Base-by-base conservation (phyloP, 2,888 invertebrate genomes). In the Lasiommata megera region DNA sequence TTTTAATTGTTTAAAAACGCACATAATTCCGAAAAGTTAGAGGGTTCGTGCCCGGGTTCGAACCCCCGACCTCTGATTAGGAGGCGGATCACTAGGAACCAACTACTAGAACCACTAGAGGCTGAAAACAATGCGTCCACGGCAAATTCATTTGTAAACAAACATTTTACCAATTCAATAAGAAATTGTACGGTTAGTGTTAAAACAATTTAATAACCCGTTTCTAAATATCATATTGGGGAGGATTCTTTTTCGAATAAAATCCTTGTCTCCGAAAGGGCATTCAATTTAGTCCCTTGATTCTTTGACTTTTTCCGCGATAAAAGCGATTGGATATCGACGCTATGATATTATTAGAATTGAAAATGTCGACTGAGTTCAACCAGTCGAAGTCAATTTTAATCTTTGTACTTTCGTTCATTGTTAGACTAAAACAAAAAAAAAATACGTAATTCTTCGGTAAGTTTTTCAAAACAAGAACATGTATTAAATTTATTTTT, bases 221-320 rank as follows among this genome's bases (percentile, higher is more conserved):
- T 16, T 41, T 54, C 40, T 40, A 54, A 44, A 57, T 50, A 37
- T 18, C 57, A 58, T 53, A 54, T 58, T 55, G 29, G 46, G 34
- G 44, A 53, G 28, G 41, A 55, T 44, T 53, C 14, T 40, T 50
- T 29, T 40, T 50, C 37, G 52, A 57, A 63, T 56, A 58, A 60
- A 60, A 54, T 61, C 58, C 54, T 56, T 60, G 63, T 58, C 51
- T 63, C 61, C 53, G 48, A 56, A n/a, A 48, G 58, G 55, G 54
- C 62, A 63, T 65, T 61, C 65, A 65, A 65, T 65, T 65, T 60
- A 51, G 60, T 60, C 53, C 48, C 58, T 58, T 60, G 57, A 56
- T 63, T 58, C 58, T 65, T 63, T 54, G 54, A 60, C 62, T 65
- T 65, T 63, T 64, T 60, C 28, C 36, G 44, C 60, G 61, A 56